A percentile compares a stretch with the other conserved stretches of the same genome.
Evolutionary conservation across 1,140 invertebrate species (phyloP).

Genomic region (Triops longicaudatus): DNA sequence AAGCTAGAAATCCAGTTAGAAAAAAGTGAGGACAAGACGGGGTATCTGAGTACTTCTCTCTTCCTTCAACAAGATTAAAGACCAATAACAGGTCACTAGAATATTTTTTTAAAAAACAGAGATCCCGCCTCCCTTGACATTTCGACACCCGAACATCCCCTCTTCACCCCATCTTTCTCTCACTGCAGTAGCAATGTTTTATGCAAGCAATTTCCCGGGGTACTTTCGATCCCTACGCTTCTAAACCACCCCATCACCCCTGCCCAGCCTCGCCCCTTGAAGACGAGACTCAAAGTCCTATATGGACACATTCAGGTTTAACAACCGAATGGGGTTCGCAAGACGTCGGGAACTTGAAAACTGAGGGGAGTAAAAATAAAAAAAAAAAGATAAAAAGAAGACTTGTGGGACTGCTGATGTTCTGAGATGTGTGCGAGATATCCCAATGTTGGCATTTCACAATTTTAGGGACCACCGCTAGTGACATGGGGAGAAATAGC

Average conservation of each 20-base stretch:
- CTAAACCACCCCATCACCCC: background rate
- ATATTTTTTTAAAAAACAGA: background rate
- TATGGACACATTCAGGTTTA: background rate
- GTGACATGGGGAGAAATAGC: background rate
- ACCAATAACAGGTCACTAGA: background rate
- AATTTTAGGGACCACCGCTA: background rate
- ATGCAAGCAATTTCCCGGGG: slow-evolving; percentile 1
- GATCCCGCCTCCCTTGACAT: background rate
- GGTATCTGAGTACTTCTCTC: background rate
- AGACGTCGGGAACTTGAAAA: background rate
- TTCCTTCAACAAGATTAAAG: background rate
- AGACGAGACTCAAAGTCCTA: no score
- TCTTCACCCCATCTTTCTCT: background rate
- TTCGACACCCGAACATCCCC: background rate
- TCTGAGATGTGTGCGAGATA: background rate
- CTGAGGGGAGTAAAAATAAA: background rate
- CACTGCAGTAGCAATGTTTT: background rate
- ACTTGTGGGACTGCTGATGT: background rate
- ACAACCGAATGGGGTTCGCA: background rate
- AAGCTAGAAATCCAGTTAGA: no score
- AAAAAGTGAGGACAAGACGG: background rate
- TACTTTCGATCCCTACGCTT: background rate
- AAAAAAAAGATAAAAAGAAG: background rate
- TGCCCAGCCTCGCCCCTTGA: no score
- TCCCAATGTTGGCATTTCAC: background rate